These are phyloP conservation scores for Heteromormyrus szaboi DNA, from an alignment of 2,797 vertebrate genomes.

Conservation along the genomic window DNA sequence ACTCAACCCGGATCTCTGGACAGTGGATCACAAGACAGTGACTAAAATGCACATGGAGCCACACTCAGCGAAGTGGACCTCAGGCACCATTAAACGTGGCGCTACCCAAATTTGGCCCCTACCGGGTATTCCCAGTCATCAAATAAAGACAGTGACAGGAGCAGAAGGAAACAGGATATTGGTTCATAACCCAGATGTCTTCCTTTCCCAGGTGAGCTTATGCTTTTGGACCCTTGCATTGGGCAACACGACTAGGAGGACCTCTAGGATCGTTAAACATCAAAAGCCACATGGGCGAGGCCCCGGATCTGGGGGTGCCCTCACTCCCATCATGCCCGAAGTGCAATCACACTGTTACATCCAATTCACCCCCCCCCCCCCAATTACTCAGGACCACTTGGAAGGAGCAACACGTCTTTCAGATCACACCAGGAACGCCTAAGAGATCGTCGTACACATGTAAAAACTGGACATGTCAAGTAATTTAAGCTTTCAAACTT, in stretches of 20 bases:
- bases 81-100: background rate
- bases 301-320: background rate
- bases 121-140: background rate
- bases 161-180: too few relatives aligned
- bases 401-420: background rate
- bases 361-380: background rate
- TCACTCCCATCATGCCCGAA: background rate
- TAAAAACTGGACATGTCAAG: background rate
- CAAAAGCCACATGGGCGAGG: background rate
- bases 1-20: background rate
- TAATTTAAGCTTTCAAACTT: background rate
- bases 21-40: background rate
- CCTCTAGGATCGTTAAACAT: background rate
- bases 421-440: background rate
- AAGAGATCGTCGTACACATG: background rate
- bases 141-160: background rate
- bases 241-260: background rate
- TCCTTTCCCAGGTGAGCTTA: background rate
- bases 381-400: background rate
- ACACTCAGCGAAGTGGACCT: background rate
- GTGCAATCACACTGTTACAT: background rate
- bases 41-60: background rate
- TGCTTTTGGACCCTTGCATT: background rate
- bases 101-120: background rate
- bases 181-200: background rate